Evolutionary conservation across 2,888 invertebrate species (phyloP).

Genomic region (Drosophila mettleri): DNA sequence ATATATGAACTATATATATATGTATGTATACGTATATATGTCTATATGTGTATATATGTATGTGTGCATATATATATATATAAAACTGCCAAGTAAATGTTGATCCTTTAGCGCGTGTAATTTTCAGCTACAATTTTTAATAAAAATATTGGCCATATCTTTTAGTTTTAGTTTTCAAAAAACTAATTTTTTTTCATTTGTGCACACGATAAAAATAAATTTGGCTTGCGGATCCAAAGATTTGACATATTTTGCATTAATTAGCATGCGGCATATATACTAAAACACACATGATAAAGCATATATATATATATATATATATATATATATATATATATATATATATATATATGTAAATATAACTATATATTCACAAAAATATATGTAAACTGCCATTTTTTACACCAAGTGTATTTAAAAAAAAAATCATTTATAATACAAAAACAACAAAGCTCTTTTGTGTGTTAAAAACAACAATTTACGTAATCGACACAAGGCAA

Average conservation of each 20-base stretch:
- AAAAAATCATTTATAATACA: constrained; percentile 23
- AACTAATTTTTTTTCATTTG: not conserved
- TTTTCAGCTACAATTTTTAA: constrained; percentile 17
- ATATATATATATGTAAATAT: too few relatives aligned
- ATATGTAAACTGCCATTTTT: constrained; percentile 83
- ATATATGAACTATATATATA: constrained; percentile 31
- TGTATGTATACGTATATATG: constrained; percentile 11
- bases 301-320: constrained; percentile 61
- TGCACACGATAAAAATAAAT: constrained; percentile 7
- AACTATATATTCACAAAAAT: constrained; percentile 65
- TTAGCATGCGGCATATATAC: constrained; percentile 67
- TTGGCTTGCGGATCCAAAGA: constrained; percentile 46
- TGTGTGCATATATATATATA: constrained; percentile 16
- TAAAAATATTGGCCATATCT: constrained; percentile 39
- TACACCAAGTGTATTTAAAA: constrained; percentile 80
- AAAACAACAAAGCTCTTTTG: constrained; percentile 62
- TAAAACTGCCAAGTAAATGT: constrained; percentile 75
- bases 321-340: constrained; percentile 64
- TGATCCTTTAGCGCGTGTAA: constrained; percentile 66
- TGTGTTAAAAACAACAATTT: constrained; percentile 58
- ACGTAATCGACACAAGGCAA: constrained; percentile 34
- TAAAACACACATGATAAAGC: constrained; percentile 60
- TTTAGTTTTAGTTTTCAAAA: not conserved
- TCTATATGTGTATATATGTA: constrained; percentile 23
- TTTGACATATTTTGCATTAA: constrained; percentile 45